Base-by-base conservation (phyloP, 2,888 invertebrate genomes). In the Dicyrtoma fusca region DNA sequence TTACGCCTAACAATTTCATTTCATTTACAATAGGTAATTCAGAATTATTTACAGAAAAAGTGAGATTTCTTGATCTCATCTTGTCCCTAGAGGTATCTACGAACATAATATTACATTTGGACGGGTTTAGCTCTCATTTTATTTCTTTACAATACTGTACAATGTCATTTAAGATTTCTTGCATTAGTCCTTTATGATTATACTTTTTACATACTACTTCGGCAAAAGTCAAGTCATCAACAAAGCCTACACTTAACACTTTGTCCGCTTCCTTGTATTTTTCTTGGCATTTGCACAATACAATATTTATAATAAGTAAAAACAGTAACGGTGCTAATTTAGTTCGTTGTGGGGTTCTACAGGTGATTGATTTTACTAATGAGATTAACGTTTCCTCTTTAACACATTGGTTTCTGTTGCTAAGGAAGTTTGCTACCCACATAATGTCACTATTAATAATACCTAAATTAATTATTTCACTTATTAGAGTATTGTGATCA, bases 161-260 rank as follows among this genome's bases (percentile, higher is more conserved):
- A 21, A 62, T 11, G 14, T 44, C 44, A 21, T 62, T 10, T 4
- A 62, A 17, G 6, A 59, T 26, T 34, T 26, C 8, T 59, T 59
- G 59, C 4, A n/a, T 59, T 10, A 2, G 19, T 14, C 26, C 26
- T 2, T 4, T 59, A n/a, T 59, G 19, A 59, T 21, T 21, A 26
- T 8, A 61, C 25, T 61, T 61, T n/a, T n/a, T n/a, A n/a, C n/a
- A n/a, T 1, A 61, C 61, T 13, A 14, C 26, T 61, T 61, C 61
- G n/a, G n/a, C 61, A 1, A 61, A 1, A n/a, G 42, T 34, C 6
- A 19, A 42, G 19, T 61, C 61, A 34, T 61, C 61, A 1, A 61
- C 61, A 61, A 23, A 61, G 4, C 17, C 34, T 34, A 11, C 17
- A 34, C 17, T 61, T n/a, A 17, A 13, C 14, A 8, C 14, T 17